These are phyloP conservation scores for Leptarthrus brevirostris DNA, from an alignment of 2,888 invertebrate species.

Conservation along the genomic window DNA sequence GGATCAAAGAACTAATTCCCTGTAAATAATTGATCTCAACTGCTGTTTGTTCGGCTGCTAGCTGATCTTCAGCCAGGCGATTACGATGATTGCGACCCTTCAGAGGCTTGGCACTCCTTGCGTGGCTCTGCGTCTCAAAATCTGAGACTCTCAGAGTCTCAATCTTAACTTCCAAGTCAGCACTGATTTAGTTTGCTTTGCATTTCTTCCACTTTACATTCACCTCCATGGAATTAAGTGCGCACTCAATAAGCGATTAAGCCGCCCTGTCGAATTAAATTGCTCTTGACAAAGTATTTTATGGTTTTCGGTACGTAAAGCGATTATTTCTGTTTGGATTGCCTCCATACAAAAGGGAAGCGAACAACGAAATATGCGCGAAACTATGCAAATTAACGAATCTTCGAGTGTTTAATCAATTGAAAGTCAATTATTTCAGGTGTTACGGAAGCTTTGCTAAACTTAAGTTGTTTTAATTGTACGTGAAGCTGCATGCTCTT, in stretches of 20 bases:
- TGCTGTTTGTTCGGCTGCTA: constrained; percentile 45
- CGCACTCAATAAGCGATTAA: constrained; percentile 54
- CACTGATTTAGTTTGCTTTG: constrained; percentile 30
- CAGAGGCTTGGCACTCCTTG: constrained; percentile 31
- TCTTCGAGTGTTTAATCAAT: constrained; percentile 35
- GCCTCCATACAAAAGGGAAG: constrained; percentile 28
- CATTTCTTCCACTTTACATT: constrained; percentile 34
- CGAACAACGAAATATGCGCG: not conserved
- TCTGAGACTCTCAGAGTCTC: no score
- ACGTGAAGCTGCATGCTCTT: no score
- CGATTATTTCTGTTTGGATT: constrained; percentile 48
- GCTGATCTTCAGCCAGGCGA: constrained; percentile 39
- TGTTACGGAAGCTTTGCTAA: no score
- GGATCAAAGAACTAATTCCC: constrained; percentile 54
- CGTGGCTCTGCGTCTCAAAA: not conserved
- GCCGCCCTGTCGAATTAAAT: constrained; percentile 54
- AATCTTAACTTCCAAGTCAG: no score
- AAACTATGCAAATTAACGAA: constrained; percentile 28
- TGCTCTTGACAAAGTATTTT: constrained; percentile 54
- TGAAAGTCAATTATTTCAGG: constrained; percentile 32
- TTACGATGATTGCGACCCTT: constrained; percentile 46
- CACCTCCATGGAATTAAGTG: constrained; percentile 43
- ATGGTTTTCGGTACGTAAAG: constrained; percentile 48
- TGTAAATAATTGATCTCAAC: constrained; percentile 54
- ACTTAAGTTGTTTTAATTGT: no score